Conservation (phyloP, 2,888 invertebrate species). For the Ophion costatus region DNA sequence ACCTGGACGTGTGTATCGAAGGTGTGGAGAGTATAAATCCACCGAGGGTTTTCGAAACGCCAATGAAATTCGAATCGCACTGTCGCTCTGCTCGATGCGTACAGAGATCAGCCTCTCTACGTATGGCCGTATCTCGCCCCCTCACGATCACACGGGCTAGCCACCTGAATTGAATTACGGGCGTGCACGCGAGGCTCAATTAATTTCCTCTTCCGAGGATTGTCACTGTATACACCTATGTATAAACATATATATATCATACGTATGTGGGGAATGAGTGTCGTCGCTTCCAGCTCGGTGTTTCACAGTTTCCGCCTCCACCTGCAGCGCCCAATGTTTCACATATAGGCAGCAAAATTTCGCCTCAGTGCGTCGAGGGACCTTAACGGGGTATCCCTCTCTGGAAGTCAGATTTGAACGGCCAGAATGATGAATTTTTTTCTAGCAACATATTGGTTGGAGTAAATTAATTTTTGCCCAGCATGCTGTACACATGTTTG, state of each 20-base stretch:
- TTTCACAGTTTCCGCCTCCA: slow-evolving; percentile 19
- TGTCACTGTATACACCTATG: slow-evolving; percentile 24
- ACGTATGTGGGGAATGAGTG: slow-evolving; percentile 4
- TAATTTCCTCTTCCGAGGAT: slow-evolving; percentile 65
- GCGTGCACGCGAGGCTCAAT: slow-evolving; percentile 62
- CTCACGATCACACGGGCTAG: slow-evolving; percentile 33
- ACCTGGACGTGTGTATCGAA: background rate
- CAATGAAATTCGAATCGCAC: slow-evolving; percentile 50
- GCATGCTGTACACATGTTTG: too few species aligned
- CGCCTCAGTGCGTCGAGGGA: background rate
- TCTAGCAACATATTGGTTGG: too few species aligned
- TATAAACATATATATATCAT: background rate
- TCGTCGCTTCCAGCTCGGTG: slow-evolving; percentile 14
- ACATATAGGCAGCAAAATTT: slow-evolving; percentile 2
- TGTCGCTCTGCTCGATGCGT: slow-evolving; percentile 13
- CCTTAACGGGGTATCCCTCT: background rate
- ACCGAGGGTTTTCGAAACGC: slow-evolving; percentile 34
- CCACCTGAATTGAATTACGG: slow-evolving; percentile 61
- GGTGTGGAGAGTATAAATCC: slow-evolving; percentile 32
- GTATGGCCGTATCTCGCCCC: slow-evolving; percentile 6
- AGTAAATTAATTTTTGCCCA: too few species aligned
- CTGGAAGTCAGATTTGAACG: too few species aligned
- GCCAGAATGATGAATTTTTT: too few species aligned
- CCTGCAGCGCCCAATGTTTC: background rate
- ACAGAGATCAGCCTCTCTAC: slow-evolving; percentile 4